These are phyloP conservation scores for Xylota sylvarum DNA, from an alignment of 2,888 invertebrate genomes.

Conservation along the genomic window DNA sequence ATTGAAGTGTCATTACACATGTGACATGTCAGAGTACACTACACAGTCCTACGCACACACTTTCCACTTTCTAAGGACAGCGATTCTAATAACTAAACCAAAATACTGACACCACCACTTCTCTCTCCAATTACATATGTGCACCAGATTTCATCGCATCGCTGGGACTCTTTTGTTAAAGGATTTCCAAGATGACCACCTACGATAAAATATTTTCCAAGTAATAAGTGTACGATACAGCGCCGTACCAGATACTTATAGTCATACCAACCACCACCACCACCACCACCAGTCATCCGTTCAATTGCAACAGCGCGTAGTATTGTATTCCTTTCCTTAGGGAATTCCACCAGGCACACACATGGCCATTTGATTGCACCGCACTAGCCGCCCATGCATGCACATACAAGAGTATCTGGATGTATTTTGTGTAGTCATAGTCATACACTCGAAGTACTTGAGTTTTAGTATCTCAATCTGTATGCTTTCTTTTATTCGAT, in stretches of 20 bases:
- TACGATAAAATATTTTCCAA: slow-evolving; percentile 66
- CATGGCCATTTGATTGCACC: slow-evolving; percentile 17
- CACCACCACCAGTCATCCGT: slow-evolving; percentile 17
- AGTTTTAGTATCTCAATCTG: slow-evolving; percentile 46
- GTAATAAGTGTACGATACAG: slow-evolving; percentile 49
- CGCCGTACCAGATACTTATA: not conserved
- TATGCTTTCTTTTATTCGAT: slow-evolving; percentile 35
- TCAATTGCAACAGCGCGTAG: slow-evolving; percentile 41
- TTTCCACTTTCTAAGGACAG: slow-evolving; percentile 61
- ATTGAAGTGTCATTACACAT: slow-evolving; percentile 1
- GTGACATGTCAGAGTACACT: slow-evolving; percentile 19
- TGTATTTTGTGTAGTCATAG: not conserved
- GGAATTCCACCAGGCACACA: slow-evolving; percentile 47
- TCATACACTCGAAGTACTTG: slow-evolving; percentile 15
- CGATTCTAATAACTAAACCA: slow-evolving; percentile 1
- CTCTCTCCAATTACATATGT: slow-evolving; percentile 37
- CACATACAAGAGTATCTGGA: not conserved
- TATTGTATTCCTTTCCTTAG: slow-evolving; percentile 33
- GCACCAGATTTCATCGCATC: slow-evolving; percentile 53
- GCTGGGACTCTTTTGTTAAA: slow-evolving; percentile 30
- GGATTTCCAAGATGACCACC: slow-evolving; percentile 66
- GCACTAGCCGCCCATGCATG: not conserved
- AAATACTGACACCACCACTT: slow-evolving; percentile 29
- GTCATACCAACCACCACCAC: too few species aligned
- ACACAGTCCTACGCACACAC: slow-evolving; percentile 13